phyloP scores from a whole-genome alignment of 1,140 invertebrate species.

The Cherax quadricarinatus region DNA sequence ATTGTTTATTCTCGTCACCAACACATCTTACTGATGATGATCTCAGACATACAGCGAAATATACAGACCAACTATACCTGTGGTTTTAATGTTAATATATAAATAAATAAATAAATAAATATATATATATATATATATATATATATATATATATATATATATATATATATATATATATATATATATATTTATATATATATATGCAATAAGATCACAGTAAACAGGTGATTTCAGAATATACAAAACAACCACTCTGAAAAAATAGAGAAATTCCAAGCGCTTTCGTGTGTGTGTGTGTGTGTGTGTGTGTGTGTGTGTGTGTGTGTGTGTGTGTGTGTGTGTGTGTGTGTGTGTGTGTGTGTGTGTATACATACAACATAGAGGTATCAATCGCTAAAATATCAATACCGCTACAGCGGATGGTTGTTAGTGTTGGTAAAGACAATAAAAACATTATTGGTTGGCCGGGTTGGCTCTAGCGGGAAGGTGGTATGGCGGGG shows the following conservation, averaged over 20 bases:
- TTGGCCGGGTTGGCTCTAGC: not conserved
- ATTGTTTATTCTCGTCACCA: too few relatives aligned
- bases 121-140: too few relatives aligned
- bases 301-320: not conserved
- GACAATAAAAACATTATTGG: not conserved
- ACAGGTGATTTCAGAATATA: too few relatives aligned
- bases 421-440: not conserved
- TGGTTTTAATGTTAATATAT: too few relatives aligned
- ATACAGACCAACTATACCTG: too few relatives aligned
- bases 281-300: not conserved
- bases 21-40: too few relatives aligned
- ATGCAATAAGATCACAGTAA: too few relatives aligned
- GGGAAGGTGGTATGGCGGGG: not conserved
- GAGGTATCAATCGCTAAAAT: not conserved
- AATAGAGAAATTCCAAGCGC: not conserved
- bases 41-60: too few relatives aligned
- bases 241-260: too few relatives aligned
- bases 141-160: not conserved
- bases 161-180: constrained; percentile 13
- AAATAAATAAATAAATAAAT: too few relatives aligned
- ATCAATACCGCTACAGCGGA: not conserved
- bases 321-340: not conserved
- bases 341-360: not conserved
- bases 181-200: not conserved
- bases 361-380: not conserved